Evolutionary conservation across 2,113 vertebrate genomes (phyloP).

Genomic region (Vimba vimba): DNA sequence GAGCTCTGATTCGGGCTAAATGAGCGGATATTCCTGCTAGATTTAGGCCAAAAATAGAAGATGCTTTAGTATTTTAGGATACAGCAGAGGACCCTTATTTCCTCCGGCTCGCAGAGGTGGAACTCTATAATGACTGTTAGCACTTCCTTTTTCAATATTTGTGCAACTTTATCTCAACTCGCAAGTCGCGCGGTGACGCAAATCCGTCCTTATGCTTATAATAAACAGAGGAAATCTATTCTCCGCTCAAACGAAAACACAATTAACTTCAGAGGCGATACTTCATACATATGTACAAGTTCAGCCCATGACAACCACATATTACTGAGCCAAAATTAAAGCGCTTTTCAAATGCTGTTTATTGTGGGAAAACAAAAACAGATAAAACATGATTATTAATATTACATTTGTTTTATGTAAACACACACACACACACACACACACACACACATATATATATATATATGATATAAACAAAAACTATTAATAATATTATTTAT

Average conservation of each 20-base stretch:
- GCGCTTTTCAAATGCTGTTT: too few species aligned
- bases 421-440: too few species aligned
- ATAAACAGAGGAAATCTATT: slow-evolving; percentile 94
- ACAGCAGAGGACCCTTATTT: slow-evolving; percentile 97
- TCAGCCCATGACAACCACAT: slow-evolving; percentile 57
- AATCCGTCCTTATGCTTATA: slow-evolving; percentile 95
- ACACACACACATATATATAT: too few species aligned
- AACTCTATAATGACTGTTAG: slow-evolving; percentile 92
- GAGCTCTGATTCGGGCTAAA: slow-evolving; percentile 88
- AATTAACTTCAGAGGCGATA: slow-evolving; percentile 88
- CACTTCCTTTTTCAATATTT: slow-evolving; percentile 99
- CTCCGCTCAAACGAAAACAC: slow-evolving; percentile 89
- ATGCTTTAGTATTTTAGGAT: slow-evolving; percentile 96
- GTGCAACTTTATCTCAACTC: slow-evolving; percentile 98
- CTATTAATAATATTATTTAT: too few species aligned
- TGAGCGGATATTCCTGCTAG: slow-evolving; percentile 96
- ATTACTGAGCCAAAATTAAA: slow-evolving; percentile 51
- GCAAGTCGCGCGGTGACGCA: slow-evolving; percentile 98
- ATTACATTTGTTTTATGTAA: too few species aligned
- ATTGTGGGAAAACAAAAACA: background rate
- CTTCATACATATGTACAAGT: slow-evolving; percentile 77
- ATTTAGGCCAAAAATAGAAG: slow-evolving; percentile 92
- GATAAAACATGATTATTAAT: background rate
- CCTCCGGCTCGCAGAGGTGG: slow-evolving; percentile 87
- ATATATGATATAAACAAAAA: too few species aligned